Evolutionary conservation across 2,113 vertebrate genomes (phyloP).

Genomic region (Psammodynastes pulverulentus): DNA sequence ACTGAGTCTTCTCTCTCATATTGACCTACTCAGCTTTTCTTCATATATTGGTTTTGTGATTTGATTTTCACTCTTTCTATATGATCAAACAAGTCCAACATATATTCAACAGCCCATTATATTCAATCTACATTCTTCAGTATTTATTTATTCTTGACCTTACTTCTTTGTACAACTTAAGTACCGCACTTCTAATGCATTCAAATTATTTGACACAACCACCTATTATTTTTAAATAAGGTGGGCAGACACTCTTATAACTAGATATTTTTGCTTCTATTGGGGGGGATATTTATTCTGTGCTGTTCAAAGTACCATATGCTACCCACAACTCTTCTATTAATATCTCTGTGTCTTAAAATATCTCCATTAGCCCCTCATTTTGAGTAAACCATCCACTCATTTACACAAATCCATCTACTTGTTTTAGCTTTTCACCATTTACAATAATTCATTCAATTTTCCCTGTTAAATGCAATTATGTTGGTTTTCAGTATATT

Average conservation of each 20-base stretch:
- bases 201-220: neutral
- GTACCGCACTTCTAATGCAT: neutral
- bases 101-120: neutral
- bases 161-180: neutral
- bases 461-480: neutral
- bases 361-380: neutral
- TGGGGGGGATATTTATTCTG: neutral
- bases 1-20: neutral
- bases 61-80: neutral
- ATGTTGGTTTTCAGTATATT: neutral
- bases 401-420: neutral
- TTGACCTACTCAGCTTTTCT: neutral
- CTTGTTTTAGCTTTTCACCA: neutral
- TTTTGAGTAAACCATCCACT: neutral
- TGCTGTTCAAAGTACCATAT: neutral
- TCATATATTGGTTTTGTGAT: neutral
- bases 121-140: neutral
- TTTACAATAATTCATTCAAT: neutral
- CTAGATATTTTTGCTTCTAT: neutral
- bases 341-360: neutral
- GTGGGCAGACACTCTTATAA: neutral
- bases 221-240: neutral
- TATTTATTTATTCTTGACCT: neutral
- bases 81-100: neutral
- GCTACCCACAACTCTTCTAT: neutral